Evolutionary conservation across 2,888 invertebrate genomes (phyloP), one percentile per base, ranked within the genome.

Genomic region (Frankliniella fusca): DNA sequence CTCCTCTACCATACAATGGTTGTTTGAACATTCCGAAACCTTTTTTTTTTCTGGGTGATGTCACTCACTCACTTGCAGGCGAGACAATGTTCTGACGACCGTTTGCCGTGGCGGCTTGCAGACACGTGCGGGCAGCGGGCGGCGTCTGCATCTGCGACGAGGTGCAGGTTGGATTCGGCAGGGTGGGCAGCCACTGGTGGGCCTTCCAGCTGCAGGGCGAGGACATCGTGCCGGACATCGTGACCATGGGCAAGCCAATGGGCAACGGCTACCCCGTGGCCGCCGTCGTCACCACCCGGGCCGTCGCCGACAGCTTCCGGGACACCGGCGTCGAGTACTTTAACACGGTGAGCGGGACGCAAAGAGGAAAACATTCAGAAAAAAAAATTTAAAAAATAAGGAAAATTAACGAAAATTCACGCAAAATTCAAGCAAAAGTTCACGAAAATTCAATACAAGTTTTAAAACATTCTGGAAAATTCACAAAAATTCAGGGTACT

Each of bases 241-340:
- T 99, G 9, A 98, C 99, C 0, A 92, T 99, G 88, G 99, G 86
- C 3, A 96, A 99, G 88, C 98, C 99, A 0, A 99, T 99, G 97
- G 99, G 99, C 20, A 99, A 99, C 87, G 99, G 98, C 0, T 97
- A 97, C 89, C 99, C 99, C 0, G 94, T 99, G 0, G 96, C 99
- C 0, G 98, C 97, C 10, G 98, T 99, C 3, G 92, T 99, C 80
- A 99, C 98, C 0, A 98, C 97, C 0, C 92, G 91, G 54, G 95
- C 94, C 86, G 95, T 99, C 82, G 98, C 99, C 0, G 93, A 93
- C 85, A 95, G 95, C 85, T 98, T 99, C 87, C 92, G 93, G 61
- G 92, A 93, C 82, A 96, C 96, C 10, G 97, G 97, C 50, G 94
- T 98, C 82, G 95, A 96, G 87, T 99, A 99, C 88, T 99, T 99